Base-by-base conservation (phyloP, 53 echinoderm and acorn worm genomes). In the Henricia sp. region DNA sequence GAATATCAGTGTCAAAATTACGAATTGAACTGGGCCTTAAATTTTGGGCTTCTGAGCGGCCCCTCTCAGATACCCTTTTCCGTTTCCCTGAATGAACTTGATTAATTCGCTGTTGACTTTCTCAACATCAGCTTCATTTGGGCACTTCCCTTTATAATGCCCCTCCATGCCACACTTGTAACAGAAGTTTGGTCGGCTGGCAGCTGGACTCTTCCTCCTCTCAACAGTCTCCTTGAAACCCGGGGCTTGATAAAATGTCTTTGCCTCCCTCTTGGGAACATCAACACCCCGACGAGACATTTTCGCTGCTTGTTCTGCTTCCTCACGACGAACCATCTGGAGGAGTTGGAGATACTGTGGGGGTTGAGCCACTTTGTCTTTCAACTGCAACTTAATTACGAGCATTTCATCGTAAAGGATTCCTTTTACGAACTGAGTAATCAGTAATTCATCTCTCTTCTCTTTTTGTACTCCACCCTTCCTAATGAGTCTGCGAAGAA, bases 81-180 rank as follows among this genome's bases (percentile, higher is more conserved):
- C 50, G 72, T 72, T 72, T 72, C 72, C 91, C 84, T 37, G 52
- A 42, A 62, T 39, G 41, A 67, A 80, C 10, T 74, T 33, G 21
- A 91, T 87, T 6, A 91, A 46, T 38, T 72, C 78, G 46, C 36
- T 33, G 46, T 71, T 80, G 9, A 90, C 78, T 3, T 11, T 24
- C 26, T 72, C 53, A 1, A 68, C 19, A 21, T 82, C 52, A 1
- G 70, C 44, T n/a, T 50, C 39, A 19, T 78, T 82, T 3, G 42
- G 24, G 42, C 91, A 91, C 0, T 25, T 50, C 21, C 83, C 44
- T 14, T 60, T 56, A 0, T 86, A 54, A 46, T 91, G 91, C 1
- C 91, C 91, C n/a, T 71, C 75, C 64, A 86, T 51, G 13, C 87
- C 91, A 55, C 91, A 91, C n/a, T 51, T 44, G 39, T 58, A 91